Conservation (phyloP, 2,888 invertebrate genomes). For the Sicus ferrugineus region DNA sequence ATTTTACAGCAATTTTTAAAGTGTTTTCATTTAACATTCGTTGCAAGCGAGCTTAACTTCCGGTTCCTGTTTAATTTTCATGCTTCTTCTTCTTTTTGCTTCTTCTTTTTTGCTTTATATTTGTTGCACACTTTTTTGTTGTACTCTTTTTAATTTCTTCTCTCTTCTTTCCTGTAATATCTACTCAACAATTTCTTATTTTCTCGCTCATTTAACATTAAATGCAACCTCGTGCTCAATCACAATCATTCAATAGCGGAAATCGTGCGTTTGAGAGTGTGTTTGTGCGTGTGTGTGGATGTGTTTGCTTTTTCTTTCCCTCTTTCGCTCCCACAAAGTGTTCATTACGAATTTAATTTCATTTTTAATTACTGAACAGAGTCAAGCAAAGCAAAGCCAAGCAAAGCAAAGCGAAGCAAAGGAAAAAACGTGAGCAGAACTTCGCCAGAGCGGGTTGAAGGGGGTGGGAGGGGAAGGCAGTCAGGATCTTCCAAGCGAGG, state of each 20-base stretch:
- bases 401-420: not conserved
- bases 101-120: conserved; percentile 3
- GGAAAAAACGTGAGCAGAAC: not conserved
- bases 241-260: conserved; percentile 58
- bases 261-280: conserved; percentile 38
- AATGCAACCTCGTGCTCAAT: conserved; percentile 52
- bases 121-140: not conserved
- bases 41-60: not conserved
- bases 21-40: not conserved
- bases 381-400: not conserved
- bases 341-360: conserved; percentile 37
- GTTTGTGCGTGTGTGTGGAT: conserved; percentile 9
- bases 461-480: not conserved
- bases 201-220: conserved; percentile 60
- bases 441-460: not conserved
- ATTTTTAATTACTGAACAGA: conserved; percentile 37
- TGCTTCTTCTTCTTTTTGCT: not conserved
- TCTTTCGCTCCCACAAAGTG: not conserved
- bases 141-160: conserved; percentile 8
- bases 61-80: not conserved
- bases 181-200: conserved; percentile 48
- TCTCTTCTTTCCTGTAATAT: conserved; percentile 39
- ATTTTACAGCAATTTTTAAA: conserved; percentile 12
- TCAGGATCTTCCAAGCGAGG: not conserved
- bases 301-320: conserved; percentile 1